phyloP scores from a whole-genome alignment of 2,888 invertebrate genomes.

The Diplazon laetatorius region DNA sequence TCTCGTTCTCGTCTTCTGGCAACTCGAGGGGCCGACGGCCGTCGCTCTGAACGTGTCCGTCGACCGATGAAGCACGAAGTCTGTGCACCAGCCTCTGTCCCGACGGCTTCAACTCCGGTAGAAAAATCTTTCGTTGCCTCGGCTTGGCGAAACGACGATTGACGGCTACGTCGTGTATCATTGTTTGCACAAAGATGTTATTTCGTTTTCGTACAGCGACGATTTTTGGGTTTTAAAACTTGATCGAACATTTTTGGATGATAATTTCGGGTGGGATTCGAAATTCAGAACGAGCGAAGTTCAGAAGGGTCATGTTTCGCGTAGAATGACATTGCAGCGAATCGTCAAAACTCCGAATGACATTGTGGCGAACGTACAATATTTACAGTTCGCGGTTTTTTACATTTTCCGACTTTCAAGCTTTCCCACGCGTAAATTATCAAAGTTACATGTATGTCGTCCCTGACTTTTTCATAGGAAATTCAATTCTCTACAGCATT shows the following conservation, averaged over 20 bases:
- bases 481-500: too few species aligned
- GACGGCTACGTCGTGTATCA: conserved; percentile 43
- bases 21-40: conserved; percentile 69
- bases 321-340: too few species aligned
- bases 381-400: too few species aligned
- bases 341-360: too few species aligned
- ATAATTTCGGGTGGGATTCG: too few species aligned
- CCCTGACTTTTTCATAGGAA: too few species aligned
- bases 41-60: conserved; percentile 75
- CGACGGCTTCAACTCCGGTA: conserved; percentile 14
- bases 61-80: neutral
- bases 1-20: conserved; percentile 21
- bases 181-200: conserved; percentile 57
- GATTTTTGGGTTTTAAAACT: conserved; percentile 11
- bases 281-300: too few species aligned
- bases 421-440: too few species aligned
- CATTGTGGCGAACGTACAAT: too few species aligned
- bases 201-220: conserved; percentile 27
- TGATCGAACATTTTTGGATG: conserved; percentile 12
- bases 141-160: conserved; percentile 52
- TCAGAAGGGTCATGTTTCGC: too few species aligned
- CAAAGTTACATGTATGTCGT: too few species aligned
- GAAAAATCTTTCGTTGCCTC: conserved; percentile 51
- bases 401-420: too few species aligned
- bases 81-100: neutral